Percentiles rank a stretch among this genome's conserved stretches.
Conservation (phyloP, 2,888 invertebrate species). For the Rotaria sp. region DNA sequence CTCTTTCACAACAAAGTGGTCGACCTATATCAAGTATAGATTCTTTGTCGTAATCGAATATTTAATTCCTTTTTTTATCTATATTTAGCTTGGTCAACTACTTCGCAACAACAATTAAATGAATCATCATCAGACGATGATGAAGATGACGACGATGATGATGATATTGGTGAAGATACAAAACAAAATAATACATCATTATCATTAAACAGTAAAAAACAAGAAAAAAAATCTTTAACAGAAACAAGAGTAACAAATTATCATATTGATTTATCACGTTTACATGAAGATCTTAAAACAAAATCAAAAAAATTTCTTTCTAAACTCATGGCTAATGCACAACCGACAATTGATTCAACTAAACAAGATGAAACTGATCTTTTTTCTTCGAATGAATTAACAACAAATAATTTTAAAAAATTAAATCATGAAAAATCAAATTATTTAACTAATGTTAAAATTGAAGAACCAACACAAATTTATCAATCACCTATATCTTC, state of each 20-base stretch:
- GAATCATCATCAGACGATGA: constrained; percentile 45
- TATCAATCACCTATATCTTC: neutral
- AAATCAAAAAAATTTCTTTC: constrained; percentile 40
- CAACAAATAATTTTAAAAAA: neutral
- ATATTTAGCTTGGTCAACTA: neutral
- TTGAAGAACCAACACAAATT: neutral
- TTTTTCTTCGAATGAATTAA: neutral
- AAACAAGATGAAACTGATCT: neutral
- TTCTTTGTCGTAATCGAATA: neutral
- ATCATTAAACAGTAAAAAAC: neutral
- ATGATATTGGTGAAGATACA: constrained; percentile 31
- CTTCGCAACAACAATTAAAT: neutral
- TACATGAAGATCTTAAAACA: constrained; percentile 38
- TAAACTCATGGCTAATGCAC: constrained; percentile 29
- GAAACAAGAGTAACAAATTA: constrained; percentile 21
- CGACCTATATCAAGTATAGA: neutral
- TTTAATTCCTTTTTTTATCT: neutral
- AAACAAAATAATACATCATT: constrained; percentile 35
- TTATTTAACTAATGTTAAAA: neutral
- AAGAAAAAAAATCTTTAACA: neutral
- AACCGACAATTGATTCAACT: neutral
- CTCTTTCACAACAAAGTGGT: neutral
- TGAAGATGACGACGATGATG: constrained; percentile 52
- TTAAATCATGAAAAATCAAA: neutral
- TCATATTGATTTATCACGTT: constrained; percentile 38